Conservation (phyloP, 2,797 vertebrate genomes). For the Phyllotis vaccarum region DNA sequence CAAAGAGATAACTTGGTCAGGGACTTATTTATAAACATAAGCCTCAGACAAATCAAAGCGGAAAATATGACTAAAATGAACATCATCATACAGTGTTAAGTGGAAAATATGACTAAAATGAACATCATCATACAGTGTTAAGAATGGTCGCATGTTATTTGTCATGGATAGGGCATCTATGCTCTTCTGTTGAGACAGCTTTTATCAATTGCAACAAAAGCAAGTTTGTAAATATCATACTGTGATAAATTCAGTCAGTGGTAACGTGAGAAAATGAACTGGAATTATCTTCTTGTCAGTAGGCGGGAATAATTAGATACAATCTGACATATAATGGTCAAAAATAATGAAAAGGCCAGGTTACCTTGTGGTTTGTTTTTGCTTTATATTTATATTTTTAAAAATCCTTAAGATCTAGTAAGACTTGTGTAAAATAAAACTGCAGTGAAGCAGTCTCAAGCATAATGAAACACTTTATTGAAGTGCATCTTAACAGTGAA, state of each 20-base stretch:
- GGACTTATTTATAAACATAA: conserved; percentile 23
- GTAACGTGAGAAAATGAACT: conserved; percentile 39
- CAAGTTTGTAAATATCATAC: conserved; percentile 42
- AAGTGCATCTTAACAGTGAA: not conserved
- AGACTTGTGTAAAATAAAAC: not conserved
- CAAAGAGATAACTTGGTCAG: conserved; percentile 30
- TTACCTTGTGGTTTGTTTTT: conserved; percentile 20
- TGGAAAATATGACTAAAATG: conserved; percentile 57
- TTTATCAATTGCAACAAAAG: conserved; percentile 63
- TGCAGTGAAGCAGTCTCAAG: not conserved
- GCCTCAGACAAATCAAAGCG: conserved; percentile 56
- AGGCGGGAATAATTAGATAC: conserved; percentile 64
- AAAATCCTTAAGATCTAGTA: not conserved
- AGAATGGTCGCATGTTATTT: conserved; percentile 50
- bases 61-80: conserved; percentile 50
- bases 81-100: not conserved
- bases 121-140: conserved; percentile 1
- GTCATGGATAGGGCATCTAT: conserved; percentile 23
- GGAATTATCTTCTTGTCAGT: not conserved
- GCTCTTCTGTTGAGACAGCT: not conserved
- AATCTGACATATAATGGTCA: conserved; percentile 47
- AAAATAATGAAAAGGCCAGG: not conserved
- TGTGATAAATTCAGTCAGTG: conserved; percentile 47
- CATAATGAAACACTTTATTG: not conserved
- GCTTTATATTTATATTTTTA: conserved; percentile 29